These are phyloP conservation scores for Micrasema minimum DNA, from an alignment of 1,140 invertebrate species.

Conservation along the genomic window DNA sequence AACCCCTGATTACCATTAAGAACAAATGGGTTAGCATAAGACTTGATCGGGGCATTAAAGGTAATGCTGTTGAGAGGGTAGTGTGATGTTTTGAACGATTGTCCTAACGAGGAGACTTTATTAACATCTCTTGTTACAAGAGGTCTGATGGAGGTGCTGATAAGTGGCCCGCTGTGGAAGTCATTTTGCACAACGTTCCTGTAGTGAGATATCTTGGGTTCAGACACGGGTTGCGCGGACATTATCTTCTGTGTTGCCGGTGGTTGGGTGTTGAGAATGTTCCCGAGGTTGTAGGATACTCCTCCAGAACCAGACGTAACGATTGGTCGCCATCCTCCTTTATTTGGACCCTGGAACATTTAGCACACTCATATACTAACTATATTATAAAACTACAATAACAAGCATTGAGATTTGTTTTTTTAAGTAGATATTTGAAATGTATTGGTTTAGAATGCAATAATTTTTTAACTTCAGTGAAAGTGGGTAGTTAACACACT, in stretches of 20 bases:
- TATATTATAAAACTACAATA: no score
- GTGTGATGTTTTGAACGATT: constrained; percentile 61
- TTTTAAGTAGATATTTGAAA: no score
- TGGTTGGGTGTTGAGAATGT: constrained; percentile 23
- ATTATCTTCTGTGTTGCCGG: constrained; percentile 42
- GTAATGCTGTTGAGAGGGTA: constrained; percentile 53
- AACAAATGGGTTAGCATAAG: constrained; percentile 63
- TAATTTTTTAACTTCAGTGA: no score
- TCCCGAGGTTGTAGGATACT: constrained; percentile 39
- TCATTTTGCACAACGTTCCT: constrained; percentile 33
- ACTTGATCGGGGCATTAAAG: constrained; percentile 60
- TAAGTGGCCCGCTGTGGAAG: constrained; percentile 24
- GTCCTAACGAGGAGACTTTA: constrained; percentile 63
- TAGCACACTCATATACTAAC: no score
- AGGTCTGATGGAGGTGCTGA: constrained; percentile 59
- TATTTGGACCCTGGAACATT: constrained; percentile 45
- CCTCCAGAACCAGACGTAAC: constrained; percentile 57
- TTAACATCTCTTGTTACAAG: constrained; percentile 59
- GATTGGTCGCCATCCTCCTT: constrained; percentile 65
- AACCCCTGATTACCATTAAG: constrained; percentile 57
- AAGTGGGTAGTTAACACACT: no score
- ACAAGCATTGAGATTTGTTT: no score
- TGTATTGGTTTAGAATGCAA: no score
- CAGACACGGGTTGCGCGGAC: constrained; percentile 39
- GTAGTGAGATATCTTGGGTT: constrained; percentile 40